Conservation (phyloP, 2,888 invertebrate species). For the Agrilus mali region DNA sequence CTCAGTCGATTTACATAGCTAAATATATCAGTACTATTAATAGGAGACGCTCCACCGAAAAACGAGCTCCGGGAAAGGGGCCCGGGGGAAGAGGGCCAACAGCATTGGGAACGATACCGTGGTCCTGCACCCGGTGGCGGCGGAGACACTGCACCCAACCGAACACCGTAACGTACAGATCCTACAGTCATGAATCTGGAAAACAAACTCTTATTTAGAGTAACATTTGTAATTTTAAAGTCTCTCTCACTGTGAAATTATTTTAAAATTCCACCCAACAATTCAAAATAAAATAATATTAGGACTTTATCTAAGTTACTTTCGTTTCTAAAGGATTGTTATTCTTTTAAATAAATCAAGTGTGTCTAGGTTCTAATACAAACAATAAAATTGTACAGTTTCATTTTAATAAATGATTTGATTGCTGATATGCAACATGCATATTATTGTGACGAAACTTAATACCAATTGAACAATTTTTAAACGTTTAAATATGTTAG, state of each 20-base stretch:
- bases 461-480: too few relatives aligned
- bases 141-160: constrained; percentile 43
- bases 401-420: too few relatives aligned
- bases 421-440: too few relatives aligned
- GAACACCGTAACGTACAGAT: constrained; percentile 58
- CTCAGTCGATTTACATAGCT: constrained; percentile 35
- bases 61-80: constrained; percentile 37
- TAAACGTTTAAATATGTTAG: too few relatives aligned
- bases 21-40: constrained; percentile 36
- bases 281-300: too few relatives aligned
- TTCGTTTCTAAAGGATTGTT: too few relatives aligned
- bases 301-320: too few relatives aligned
- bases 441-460: too few relatives aligned
- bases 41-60: constrained; percentile 31
- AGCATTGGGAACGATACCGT: constrained; percentile 37
- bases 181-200: constrained; percentile 50
- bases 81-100: constrained; percentile 31
- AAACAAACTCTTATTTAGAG: constrained; percentile 2
- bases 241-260: background rate
- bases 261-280: background rate
- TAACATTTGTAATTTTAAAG: background rate
- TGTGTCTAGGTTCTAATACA: too few relatives aligned
- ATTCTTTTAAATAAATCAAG: too few relatives aligned
- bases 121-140: constrained; percentile 37
- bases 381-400: too few relatives aligned